phyloP scores from a whole-genome alignment of 2,888 invertebrate species.

The Amorpha juglandis region DNA sequence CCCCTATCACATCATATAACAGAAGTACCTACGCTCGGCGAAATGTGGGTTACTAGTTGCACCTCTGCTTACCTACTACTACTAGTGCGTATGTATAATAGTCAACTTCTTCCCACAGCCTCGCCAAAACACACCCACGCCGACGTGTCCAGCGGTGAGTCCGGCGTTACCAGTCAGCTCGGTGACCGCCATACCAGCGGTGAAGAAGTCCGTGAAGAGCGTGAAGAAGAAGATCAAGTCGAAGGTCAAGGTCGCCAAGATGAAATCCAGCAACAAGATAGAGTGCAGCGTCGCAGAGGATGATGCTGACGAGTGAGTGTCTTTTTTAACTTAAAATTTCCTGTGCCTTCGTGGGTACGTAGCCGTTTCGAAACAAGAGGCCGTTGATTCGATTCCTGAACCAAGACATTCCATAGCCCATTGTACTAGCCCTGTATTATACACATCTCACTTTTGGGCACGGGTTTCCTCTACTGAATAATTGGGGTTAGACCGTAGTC shows the following conservation, averaged over 20 bases:
- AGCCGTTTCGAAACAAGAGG: background rate
- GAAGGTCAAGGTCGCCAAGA: conserved; percentile 53
- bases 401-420: too few species aligned
- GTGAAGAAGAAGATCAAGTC: conserved; percentile 63
- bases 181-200: conserved; percentile 59
- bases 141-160: conserved; percentile 69
- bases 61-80: too few species aligned
- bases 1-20: too few species aligned
- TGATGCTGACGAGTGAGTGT: conserved; percentile 69
- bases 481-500: too few species aligned
- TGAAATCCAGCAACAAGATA: conserved; percentile 57
- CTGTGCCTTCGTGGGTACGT: background rate
- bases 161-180: conserved; percentile 74
- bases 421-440: too few species aligned
- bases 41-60: too few species aligned
- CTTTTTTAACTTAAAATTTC: background rate
- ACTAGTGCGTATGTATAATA: background rate
- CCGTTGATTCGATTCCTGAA: background rate
- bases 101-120: conserved; percentile 47
- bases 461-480: too few species aligned
- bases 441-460: too few species aligned
- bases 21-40: too few species aligned
- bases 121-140: conserved; percentile 64
- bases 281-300: conserved; percentile 55
- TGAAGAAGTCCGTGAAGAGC: conserved; percentile 58